phyloP scores from a whole-genome alignment of 2,113 vertebrate genomes.

The Meleagris gallopavo region DNA sequence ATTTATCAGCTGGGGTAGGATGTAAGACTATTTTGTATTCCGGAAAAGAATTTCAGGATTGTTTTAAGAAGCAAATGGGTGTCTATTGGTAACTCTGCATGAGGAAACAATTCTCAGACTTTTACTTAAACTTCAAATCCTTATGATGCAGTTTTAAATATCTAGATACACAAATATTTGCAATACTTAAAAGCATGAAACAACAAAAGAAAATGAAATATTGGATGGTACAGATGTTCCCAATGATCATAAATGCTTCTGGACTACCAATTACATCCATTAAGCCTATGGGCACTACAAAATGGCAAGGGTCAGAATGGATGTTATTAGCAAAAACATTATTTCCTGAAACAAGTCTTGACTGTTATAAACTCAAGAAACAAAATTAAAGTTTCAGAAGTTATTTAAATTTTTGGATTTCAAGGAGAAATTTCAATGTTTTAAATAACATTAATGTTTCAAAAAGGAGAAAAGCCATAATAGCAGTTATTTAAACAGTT shows the following conservation, averaged over 20 bases:
- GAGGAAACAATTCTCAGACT: background rate
- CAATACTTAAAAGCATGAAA: conserved; percentile 12
- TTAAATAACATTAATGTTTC: background rate
- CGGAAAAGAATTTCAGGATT: background rate
- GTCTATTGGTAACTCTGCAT: background rate
- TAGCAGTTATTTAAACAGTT: background rate
- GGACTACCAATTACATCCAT: background rate
- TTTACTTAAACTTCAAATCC: conserved; percentile 14
- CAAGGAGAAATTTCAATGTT: background rate
- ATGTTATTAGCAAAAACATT: background rate
- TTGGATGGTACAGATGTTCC: background rate
- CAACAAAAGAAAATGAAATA: background rate
- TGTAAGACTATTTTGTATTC: conserved; percentile 31
- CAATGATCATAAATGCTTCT: background rate
- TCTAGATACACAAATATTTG: background rate
- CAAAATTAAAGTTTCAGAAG: background rate
- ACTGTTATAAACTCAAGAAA: background rate
- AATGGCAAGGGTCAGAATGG: background rate
- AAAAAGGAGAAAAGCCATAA: background rate
- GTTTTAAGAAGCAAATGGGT: conserved; percentile 37
- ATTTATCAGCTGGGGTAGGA: conserved; percentile 47
- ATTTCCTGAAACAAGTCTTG: background rate
- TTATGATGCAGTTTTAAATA: background rate
- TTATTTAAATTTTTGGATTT: background rate
- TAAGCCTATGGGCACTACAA: background rate